Conservation (phyloP, 2,888 invertebrate genomes). For the Tenthredo distinguenda region DNA sequence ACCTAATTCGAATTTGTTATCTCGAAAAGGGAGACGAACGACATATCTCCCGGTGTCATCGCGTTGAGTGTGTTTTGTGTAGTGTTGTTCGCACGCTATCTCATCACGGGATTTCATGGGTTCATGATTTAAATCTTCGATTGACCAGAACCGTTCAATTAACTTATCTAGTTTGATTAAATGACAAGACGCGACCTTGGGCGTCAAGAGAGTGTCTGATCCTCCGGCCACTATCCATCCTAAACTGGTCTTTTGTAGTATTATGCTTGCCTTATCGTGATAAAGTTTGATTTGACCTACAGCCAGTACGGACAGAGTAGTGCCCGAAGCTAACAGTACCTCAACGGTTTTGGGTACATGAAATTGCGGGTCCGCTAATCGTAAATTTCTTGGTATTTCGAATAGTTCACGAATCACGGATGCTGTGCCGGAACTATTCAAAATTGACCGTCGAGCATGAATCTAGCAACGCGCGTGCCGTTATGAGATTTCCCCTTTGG, state of each 20-base stretch:
- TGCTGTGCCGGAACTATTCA: no score
- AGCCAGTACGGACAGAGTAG: no score
- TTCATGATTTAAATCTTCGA: neutral
- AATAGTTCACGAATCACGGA: no score
- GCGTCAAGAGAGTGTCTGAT: neutral
- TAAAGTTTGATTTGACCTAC: no score
- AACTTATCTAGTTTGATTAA: constrained; percentile 25
- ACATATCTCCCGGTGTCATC: neutral
- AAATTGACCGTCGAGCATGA: neutral
- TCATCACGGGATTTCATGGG: neutral
- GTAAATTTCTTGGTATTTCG: no score
- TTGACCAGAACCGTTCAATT: neutral
- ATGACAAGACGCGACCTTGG: neutral
- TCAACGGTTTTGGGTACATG: no score
- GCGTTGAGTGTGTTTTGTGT: neutral
- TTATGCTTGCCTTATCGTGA: no score
- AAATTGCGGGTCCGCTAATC: no score
- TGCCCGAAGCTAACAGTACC: no score
- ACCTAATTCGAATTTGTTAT: neutral
- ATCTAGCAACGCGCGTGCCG: neutral
- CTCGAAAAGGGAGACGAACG: constrained; percentile 10
- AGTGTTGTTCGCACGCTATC: neutral
- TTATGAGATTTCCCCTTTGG: constrained; percentile 41
- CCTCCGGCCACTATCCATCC: constrained; percentile 43
- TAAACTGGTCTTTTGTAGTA: no score